Evolutionary conservation across 37 sponge, comb jelly and placozoan species (phyloP).

Genomic region (Theonella swinhoei): DNA sequence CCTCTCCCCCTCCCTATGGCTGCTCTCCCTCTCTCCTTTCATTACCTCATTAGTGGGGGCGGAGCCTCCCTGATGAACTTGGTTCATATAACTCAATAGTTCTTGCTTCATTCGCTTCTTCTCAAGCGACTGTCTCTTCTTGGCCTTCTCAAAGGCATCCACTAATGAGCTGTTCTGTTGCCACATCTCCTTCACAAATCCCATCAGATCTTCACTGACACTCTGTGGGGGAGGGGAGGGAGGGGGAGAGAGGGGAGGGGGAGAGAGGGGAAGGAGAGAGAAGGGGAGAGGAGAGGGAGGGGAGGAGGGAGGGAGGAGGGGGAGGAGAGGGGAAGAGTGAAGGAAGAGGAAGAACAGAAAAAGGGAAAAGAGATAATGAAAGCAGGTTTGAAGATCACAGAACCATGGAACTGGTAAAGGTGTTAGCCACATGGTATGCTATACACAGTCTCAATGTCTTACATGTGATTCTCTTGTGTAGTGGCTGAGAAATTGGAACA

Average conservation of each 20-base stretch:
- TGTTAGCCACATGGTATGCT: not conserved
- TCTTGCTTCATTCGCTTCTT: constrained; percentile 81
- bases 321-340: too few species aligned
- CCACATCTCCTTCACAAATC: constrained; percentile 77
- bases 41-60: constrained; percentile 9
- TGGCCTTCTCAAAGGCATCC: constrained; percentile 90
- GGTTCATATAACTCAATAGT: constrained; percentile 48
- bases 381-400: too few species aligned
- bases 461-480: constrained; percentile 71
- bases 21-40: too few species aligned
- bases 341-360: too few species aligned
- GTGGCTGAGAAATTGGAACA: constrained; percentile 61
- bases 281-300: not conserved
- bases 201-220: constrained; percentile 74
- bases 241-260: not conserved
- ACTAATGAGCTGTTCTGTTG: constrained; percentile 83
- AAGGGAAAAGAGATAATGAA: too few species aligned
- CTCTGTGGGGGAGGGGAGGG: constrained; percentile 33
- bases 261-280: not conserved
- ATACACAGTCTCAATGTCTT: too few species aligned
- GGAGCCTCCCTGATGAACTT: constrained; percentile 7
- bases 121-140: constrained; percentile 78
- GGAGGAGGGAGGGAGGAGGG: too few species aligned
- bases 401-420: not conserved
- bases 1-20: too few species aligned